Evolutionary conservation across 2,797 vertebrate genomes (phyloP), one percentile per base, ranked within the genome.

Genomic region (Schizothorax lantsangensis): DNA sequence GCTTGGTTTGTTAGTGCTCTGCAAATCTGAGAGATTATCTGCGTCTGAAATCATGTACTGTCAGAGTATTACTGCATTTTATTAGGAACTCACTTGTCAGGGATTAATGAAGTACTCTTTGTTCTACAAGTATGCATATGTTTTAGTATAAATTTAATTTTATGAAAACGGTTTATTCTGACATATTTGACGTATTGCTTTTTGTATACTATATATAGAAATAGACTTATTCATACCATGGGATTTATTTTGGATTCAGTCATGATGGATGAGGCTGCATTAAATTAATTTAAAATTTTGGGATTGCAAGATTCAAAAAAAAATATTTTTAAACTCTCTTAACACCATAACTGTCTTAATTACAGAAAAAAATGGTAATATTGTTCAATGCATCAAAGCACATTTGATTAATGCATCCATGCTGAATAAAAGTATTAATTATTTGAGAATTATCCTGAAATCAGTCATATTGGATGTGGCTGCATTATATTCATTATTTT

Each of bases 1-100:
- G n/a, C 36, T 71, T 66, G 10, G 30, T 83, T 88, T 78, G 49
- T 83, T 43, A 15, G 43, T 47, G 11, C 54, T 52, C 43, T 72
- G 38, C 33, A 81, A 15, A 78, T 72, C 38, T 54, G 59, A 72
- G 19, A 62, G 54, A 66, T 80, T 33, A 62, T 43, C 15, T 30
- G 38, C 4, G 9, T 81, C 26, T 69, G 79, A 49, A 79, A 79
- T 62, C 38, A 45, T 40, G 14, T 30, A 23, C 62, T 49, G 43
- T 57, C 49, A 4, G 19, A 80, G 57, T 30, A 45, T 79, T 62
- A 59, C 40, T 47, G 19, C 80, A 38, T 36, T 81, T n/a, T 7
- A 33, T 49, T 52, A 52, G 14, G 3, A 69, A 38, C n/a, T 77
- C 5, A 72, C 11, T 45, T 45, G 21, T 43, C 23, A 5, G 30